Evolutionary conservation across 1,140 invertebrate genomes (phyloP).

Genomic region (Drosophila bocki): DNA sequence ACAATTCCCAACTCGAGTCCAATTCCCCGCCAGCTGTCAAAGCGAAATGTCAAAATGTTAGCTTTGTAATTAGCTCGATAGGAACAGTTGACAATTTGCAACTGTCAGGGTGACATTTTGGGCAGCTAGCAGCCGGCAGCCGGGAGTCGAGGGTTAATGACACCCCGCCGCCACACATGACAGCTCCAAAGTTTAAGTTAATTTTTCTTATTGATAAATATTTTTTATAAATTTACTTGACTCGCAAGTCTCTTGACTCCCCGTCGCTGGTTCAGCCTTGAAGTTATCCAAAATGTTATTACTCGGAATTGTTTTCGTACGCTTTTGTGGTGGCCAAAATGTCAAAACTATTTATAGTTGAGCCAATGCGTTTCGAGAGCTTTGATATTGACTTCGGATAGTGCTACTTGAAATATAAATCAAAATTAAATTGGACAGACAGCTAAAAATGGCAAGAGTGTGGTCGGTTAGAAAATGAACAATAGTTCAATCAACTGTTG

Average conservation of each 20-base stretch:
- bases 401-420: conserved; percentile 41
- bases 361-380: conserved; percentile 28
- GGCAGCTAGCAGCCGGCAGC: conserved; percentile 17
- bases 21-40: conserved; percentile 38
- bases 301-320: conserved; percentile 16
- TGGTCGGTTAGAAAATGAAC: conserved; percentile 1
- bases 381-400: conserved; percentile 44
- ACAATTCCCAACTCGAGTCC: conserved; percentile 23
- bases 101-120: conserved; percentile 60
- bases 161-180: conserved; percentile 38
- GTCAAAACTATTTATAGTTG: conserved; percentile 49
- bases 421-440: conserved; percentile 29
- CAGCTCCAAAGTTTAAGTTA: conserved; percentile 56
- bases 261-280: conserved; percentile 35
- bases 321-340: conserved; percentile 39
- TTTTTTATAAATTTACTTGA: conserved; percentile 34
- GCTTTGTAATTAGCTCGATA: conserved; percentile 58
- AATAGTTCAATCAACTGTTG: conserved; percentile 1
- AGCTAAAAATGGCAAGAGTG: conserved; percentile 9
- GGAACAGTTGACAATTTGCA: conserved; percentile 61
- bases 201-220: conserved; percentile 60
- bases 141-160: conserved; percentile 37
- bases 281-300: conserved; percentile 38
- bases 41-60: conserved; percentile 61
- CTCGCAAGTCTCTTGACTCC: conserved; percentile 8